Percentiles rank a stretch among this genome's conserved stretches.
phyloP scores from a whole-genome alignment of 2,888 invertebrate genomes.

The Operophtera brumata region DNA sequence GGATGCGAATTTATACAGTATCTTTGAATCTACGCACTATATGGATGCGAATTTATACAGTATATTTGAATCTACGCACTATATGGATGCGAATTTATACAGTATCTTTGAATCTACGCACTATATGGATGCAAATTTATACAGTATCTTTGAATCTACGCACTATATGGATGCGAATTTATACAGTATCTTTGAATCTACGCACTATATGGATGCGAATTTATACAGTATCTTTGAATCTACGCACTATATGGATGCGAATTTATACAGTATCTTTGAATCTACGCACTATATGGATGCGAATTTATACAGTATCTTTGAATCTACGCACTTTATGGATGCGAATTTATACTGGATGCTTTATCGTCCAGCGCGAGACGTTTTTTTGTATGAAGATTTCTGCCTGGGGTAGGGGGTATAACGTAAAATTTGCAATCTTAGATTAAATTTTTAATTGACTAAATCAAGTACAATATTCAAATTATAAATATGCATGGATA shows the following conservation, averaged over 20 bases:
- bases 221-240: neutral
- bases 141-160: neutral
- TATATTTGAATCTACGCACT: neutral
- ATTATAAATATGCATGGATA: no score
- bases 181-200: neutral
- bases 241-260: neutral
- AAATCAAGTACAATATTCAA: no score
- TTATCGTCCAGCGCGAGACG: no score
- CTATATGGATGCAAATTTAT: no score
- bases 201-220: neutral
- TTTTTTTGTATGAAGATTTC: no score
- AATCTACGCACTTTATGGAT: neutral
- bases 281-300: neutral
- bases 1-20: neutral
- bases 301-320: neutral
- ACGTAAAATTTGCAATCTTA: no score
- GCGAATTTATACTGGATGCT: neutral
- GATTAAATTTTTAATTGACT: no score
- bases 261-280: neutral
- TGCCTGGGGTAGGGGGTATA: no score
- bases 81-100: neutral
- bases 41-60: neutral
- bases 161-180: no score
- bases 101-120: neutral
- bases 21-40: neutral